Evolutionary conservation across 2,797 vertebrate species (phyloP).

Genomic region (Avahi laniger): DNA sequence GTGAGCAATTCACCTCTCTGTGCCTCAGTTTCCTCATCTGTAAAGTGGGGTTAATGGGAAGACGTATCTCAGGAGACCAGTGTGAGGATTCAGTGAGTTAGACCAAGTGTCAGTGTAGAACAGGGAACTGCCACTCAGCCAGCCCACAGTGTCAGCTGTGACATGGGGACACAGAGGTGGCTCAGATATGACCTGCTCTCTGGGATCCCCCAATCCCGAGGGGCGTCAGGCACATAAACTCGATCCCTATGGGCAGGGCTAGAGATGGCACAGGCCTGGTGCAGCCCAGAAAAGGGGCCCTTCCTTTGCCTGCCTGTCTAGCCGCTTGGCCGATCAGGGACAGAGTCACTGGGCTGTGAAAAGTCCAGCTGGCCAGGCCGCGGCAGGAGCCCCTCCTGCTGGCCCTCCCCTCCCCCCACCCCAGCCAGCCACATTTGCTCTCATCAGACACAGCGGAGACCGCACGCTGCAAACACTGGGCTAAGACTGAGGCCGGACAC

Average conservation of each 20-base stretch:
- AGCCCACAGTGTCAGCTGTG: not conserved
- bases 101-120: not conserved
- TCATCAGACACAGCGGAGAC: not conserved
- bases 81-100: not conserved
- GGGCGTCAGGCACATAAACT: not conserved
- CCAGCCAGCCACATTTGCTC: not conserved
- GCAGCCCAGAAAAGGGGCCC: not conserved
- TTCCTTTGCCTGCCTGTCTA: not conserved
- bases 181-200: not conserved
- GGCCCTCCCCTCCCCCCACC: not conserved
- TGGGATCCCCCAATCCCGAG: not conserved
- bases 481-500: not conserved
- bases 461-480: not conserved
- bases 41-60: not conserved
- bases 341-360: slow-evolving; percentile 65
- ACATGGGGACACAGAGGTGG: not conserved
- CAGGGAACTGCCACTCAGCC: not conserved
- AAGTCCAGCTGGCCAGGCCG: slow-evolving; percentile 61
- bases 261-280: not conserved
- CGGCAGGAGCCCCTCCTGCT: not conserved
- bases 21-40: slow-evolving; percentile 14
- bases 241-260: not conserved
- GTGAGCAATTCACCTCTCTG: not conserved
- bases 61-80: not conserved
- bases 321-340: not conserved